phyloP scores from a whole-genome alignment of 2,113 vertebrate species.

The Alosa alosa region DNA sequence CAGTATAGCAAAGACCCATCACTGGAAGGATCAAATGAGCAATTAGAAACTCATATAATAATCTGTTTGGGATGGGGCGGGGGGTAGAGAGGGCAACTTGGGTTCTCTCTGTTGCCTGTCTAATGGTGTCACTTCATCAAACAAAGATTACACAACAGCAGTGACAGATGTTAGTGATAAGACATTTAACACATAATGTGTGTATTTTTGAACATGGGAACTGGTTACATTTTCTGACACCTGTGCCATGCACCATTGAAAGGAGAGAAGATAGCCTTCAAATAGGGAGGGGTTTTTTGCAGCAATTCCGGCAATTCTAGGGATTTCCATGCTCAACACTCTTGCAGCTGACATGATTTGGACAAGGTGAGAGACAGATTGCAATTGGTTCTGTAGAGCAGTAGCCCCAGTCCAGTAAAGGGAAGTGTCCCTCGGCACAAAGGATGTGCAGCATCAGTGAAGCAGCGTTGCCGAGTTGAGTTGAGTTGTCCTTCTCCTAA shows the following conservation, averaged over 20 bases:
- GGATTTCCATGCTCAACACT: not conserved
- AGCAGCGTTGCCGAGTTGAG: not conserved
- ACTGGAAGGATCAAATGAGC: not conserved
- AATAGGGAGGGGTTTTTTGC: not conserved
- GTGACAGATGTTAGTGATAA: not conserved
- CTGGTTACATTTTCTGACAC: not conserved
- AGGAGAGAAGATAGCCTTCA: not conserved
- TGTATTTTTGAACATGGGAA: not conserved
- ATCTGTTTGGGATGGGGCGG: not conserved
- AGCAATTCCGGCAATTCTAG: not conserved
- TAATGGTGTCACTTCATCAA: not conserved
- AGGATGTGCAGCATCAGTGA: not conserved
- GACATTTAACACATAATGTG: not conserved
- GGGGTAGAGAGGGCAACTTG: not conserved
- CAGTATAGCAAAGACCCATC: not conserved
- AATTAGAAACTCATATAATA: not conserved
- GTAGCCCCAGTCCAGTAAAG: not conserved
- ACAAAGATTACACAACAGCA: not conserved
- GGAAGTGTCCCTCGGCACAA: not conserved
- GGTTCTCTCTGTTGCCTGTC: not conserved
- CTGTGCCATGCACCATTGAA: too few species aligned
- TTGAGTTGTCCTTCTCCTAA: not conserved
- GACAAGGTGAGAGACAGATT: conserved; percentile 3
- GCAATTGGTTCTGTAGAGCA: not conserved
- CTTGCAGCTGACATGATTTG: not conserved